Evolutionary conservation across 2,888 invertebrate genomes (phyloP), one percentile per base, ranked within the genome.

Genomic region (Drosophila lutescens): DNA sequence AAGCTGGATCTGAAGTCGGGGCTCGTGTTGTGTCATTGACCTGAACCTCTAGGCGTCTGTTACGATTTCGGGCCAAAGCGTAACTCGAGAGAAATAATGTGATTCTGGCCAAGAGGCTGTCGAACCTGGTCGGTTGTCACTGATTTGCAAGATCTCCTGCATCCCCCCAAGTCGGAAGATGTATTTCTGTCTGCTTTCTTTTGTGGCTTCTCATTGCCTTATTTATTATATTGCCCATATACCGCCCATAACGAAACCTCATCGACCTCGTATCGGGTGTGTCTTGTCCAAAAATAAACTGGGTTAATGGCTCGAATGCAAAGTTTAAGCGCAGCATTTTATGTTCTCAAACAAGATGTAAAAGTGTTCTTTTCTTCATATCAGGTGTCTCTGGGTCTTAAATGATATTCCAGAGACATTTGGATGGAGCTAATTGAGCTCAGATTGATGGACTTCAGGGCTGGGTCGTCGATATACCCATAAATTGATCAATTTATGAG

Each of bases 261-360:
- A 20, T 20, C 65, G 65, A 71, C 58, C 40, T 46, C 46, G 23
- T 51, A 72, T 74, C 71, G 89, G 86, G 89, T 78, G 86, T 81
- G 81, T 74, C 66, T 61, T 47, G 23, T 57, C 70, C 82, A 68
- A 61, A 80, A 63, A 56, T 67, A 68, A 85, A 89, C 72, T 87
- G 86, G 89, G 85, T 85, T 89, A 85, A 89, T 82, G 79, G 51
- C 56, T 32, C 41, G 57, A 68, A 65, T 55, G 71, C 73, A 70
- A 63, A 65, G 61, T 68, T 72, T 63, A 63, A 67, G 61, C 78
- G 61, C 80, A 66, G 62, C 78, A 61, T 71, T 71, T 71, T 71
- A 74, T 70, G 49, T 72, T 63, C 69, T 60, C 55, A 47, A 50
- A 47, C 50, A 41, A 79, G 70, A 84, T 84, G 71, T 73, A 80